Evolutionary conservation across 1,140 invertebrate genomes (phyloP), one percentile per base, ranked within the genome.

Genomic region (Oscheius sp.): DNA sequence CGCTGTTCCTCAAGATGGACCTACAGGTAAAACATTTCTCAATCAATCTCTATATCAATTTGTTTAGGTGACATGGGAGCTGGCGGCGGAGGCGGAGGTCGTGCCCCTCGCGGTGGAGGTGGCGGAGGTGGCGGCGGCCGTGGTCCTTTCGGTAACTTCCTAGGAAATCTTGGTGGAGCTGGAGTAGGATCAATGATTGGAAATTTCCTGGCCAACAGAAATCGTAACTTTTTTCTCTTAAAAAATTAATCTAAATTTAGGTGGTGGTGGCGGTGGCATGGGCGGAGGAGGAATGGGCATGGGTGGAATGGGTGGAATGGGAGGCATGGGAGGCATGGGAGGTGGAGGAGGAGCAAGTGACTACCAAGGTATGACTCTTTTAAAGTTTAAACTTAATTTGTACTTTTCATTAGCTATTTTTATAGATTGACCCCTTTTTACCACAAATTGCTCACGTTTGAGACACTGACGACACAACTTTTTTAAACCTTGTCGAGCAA

Each of bases 121-220:
- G 71, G 72, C 20, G 71, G 62, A n/a, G 62, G 45, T 36, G 46
- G 66, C n/a, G 52, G 66, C 4, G 73, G 73, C 28, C 62, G 74
- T 20, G 65, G 64, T 29, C 59, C 38, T 29, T 62, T 76, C 36
- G 28, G 58, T 3, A 75, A 75, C 49, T 68, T 76, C 45, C 52
- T 76, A 2, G 42, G 64, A 31, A 65, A 61, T 13, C 32, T 78
- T 10, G 74, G 74, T 15, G 74, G 74, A 46, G 69, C 70, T 15
- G 71, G 64, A 20, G 52, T 52, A 3, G 74, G 74, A 29, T 73
- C 71, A n/a, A 67, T 77, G 64, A 38, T 75, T n/a, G 67, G 67
- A 35, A 49, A 63, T 1, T 64, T 77, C 28, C 55, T 71, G 4
- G 63, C 69, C 1, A 71, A 71, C 61, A 10, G 61, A 34, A 63